Percentiles rank a stretch among this genome's conserved stretches.
These are phyloP conservation scores for Antheraea mylitta DNA, from an alignment of 1,140 invertebrate genomes.

Conservation along the genomic window DNA sequence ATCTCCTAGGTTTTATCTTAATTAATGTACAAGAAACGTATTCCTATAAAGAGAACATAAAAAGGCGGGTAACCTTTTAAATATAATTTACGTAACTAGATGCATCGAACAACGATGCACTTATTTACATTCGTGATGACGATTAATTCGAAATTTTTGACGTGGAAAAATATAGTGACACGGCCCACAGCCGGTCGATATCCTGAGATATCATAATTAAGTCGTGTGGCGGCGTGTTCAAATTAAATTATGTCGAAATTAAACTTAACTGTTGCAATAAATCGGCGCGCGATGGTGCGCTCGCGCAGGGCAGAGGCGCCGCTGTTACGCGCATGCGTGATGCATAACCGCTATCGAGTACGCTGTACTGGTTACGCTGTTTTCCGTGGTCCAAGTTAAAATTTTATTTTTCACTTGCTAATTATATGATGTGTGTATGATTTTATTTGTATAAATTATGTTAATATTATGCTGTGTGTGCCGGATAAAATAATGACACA, in stretches of 20 bases:
- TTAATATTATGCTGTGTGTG: no score
- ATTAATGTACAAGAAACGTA: not conserved
- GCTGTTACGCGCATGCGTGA: slow-evolving; percentile 55
- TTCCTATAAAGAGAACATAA: not conserved
- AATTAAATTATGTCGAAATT: slow-evolving; percentile 73
- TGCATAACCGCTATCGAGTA: slow-evolving; percentile 44
- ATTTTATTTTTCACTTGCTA: no score
- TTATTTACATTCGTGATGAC: not conserved
- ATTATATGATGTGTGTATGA: no score
- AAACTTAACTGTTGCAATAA: slow-evolving; percentile 66
- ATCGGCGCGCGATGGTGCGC: slow-evolving; percentile 28
- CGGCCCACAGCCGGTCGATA: slow-evolving; percentile 2
- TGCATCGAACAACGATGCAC: not conserved
- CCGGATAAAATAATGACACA: no score
- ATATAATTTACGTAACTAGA: not conserved
- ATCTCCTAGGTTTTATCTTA: not conserved
- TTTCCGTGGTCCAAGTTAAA: slow-evolving; percentile 6
- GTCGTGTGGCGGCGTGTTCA: slow-evolving; percentile 60
- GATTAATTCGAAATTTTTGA: not conserved
- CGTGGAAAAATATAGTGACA: not conserved
- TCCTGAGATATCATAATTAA: slow-evolving; percentile 70
- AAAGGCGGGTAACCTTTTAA: not conserved
- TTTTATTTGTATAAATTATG: no score
- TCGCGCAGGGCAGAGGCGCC: slow-evolving; percentile 50
- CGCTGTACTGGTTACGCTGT: slow-evolving; percentile 22